These are phyloP conservation scores for Limosa lapponica DNA, from an alignment of 2,797 vertebrate species.

Conservation along the genomic window DNA sequence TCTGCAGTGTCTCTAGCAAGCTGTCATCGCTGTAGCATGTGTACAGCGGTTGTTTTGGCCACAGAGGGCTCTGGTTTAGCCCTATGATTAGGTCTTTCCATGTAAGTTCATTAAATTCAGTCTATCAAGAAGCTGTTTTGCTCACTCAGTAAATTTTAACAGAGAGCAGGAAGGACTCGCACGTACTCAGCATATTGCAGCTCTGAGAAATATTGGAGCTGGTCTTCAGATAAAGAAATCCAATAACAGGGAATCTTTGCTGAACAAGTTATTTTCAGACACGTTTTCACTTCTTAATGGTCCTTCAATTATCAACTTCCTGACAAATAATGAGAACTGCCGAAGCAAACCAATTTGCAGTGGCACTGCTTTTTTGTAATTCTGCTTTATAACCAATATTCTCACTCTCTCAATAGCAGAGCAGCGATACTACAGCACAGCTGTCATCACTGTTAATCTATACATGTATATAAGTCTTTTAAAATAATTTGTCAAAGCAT, in stretches of 20 bases:
- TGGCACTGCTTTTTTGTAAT: not conserved
- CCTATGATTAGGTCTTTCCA: not conserved
- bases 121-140: not conserved
- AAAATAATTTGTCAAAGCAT: not conserved
- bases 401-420: not conserved
- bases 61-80: not conserved
- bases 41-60: not conserved
- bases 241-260: not conserved
- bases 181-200: not conserved
- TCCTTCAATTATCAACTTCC: not conserved
- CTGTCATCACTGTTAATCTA: not conserved
- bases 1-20: not conserved
- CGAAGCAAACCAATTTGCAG: not conserved
- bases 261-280: slow-evolving; percentile 39
- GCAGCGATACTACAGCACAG: not conserved
- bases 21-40: not conserved
- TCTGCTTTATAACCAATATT: not conserved
- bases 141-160: not conserved
- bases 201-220: not conserved
- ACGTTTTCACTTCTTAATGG: not conserved
- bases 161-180: not conserved
- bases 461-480: not conserved
- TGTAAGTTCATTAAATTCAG: not conserved
- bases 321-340: not conserved
- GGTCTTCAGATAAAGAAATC: slow-evolving; percentile 16